Conservation (phyloP, 2,888 invertebrate species). For the Limenitis camilla region DNA sequence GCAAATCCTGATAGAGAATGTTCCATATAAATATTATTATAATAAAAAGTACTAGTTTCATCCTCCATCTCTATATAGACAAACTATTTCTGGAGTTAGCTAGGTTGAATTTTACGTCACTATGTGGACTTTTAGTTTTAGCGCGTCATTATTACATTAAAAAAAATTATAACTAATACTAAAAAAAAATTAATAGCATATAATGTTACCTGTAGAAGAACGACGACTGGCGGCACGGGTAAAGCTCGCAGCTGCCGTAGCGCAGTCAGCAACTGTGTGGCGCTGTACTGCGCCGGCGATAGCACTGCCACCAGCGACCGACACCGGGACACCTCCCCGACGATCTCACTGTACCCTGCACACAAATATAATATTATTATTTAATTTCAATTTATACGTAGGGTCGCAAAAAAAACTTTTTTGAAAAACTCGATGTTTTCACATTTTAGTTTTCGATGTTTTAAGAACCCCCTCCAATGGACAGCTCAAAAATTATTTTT, state of each 20-base stretch:
- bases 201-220: slow-evolving; percentile 53
- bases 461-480: too few relatives aligned
- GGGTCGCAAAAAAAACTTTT: too few relatives aligned
- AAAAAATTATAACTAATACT: too few relatives aligned
- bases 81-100: too few relatives aligned
- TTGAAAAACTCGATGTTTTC: too few relatives aligned
- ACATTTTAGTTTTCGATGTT: too few relatives aligned
- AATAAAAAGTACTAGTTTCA: not conserved
- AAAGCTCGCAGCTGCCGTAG: slow-evolving; percentile 54
- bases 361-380: not conserved
- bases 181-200: too few relatives aligned
- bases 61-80: too few relatives aligned
- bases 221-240: slow-evolving; percentile 58
- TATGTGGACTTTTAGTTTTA: too few relatives aligned
- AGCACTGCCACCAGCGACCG: slow-evolving; percentile 61
- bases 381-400: not conserved
- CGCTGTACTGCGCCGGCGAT: slow-evolving; percentile 59
- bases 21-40: not conserved
- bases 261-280: slow-evolving; percentile 47
- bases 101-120: too few relatives aligned
- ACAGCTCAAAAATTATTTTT: too few relatives aligned
- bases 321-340: slow-evolving; percentile 52
- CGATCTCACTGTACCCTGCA: slow-evolving; percentile 69
- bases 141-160: too few relatives aligned
- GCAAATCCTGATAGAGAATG: slow-evolving; percentile 68